Evolutionary conservation across 2,888 invertebrate species (phyloP).

Genomic region (Trachelus stipa): DNA sequence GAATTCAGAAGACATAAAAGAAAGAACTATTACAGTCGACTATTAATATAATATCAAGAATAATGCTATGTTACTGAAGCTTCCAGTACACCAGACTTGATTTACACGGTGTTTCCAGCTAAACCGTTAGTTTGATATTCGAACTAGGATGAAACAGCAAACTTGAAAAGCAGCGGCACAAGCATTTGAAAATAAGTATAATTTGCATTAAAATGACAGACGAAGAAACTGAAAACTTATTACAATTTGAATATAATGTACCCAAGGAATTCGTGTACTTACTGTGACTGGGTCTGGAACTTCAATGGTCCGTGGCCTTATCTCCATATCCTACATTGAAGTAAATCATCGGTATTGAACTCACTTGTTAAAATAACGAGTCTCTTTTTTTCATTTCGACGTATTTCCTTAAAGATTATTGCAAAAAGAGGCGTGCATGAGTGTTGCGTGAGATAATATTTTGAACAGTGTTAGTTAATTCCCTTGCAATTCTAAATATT

Average conservation of each 20-base stretch:
- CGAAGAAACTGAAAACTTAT: background rate
- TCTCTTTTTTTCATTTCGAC: background rate
- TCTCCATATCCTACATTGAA: slow-evolving; percentile 52
- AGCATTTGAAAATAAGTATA: background rate
- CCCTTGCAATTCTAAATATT: background rate
- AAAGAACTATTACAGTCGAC: too few relatives aligned
- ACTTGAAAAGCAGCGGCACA: background rate
- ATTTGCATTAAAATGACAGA: background rate
- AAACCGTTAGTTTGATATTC: background rate
- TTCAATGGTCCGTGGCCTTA: slow-evolving; percentile 47
- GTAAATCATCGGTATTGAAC: slow-evolving; percentile 31
- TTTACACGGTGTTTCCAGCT: background rate
- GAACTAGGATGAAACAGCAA: background rate
- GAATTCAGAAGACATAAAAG: too few relatives aligned
- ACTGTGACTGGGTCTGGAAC: slow-evolving; percentile 51
- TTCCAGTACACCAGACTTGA: background rate
- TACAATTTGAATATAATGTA: background rate
- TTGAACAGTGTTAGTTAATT: background rate
- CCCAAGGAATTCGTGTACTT: slow-evolving; percentile 28
- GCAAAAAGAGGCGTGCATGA: background rate
- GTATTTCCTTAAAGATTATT: background rate
- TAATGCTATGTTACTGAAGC: too few relatives aligned
- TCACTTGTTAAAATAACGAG: background rate
- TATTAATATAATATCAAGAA: too few relatives aligned
- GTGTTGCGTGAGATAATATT: background rate